These are phyloP conservation scores for Diplosoma virens DNA, from an alignment of 23 tunicate species.

Conservation along the genomic window DNA sequence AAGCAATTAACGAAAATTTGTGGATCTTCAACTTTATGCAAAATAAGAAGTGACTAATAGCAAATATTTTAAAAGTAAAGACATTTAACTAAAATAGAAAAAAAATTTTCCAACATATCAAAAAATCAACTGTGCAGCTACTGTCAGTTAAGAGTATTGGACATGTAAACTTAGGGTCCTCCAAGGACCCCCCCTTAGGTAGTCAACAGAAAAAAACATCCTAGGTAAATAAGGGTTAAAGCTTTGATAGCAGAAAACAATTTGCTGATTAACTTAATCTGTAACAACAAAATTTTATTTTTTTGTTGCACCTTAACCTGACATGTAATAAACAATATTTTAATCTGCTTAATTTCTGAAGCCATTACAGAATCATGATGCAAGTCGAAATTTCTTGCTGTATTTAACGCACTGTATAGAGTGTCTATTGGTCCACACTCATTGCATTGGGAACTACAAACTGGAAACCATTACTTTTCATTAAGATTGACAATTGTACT, in stretches of 20 bases:
- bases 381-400: constrained; percentile 7
- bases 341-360: background rate
- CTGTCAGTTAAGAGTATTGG: too few species aligned
- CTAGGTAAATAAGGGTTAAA: too few species aligned
- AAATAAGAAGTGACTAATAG: too few species aligned
- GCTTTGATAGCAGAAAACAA: background rate
- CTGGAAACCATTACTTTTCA: constrained; percentile 8
- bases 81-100: too few species aligned
- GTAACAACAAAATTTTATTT: constrained; percentile 3
- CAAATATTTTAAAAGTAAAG: too few species aligned
- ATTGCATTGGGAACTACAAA: constrained; percentile 13
- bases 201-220: too few species aligned
- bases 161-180: too few species aligned
- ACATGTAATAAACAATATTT: background rate
- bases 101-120: too few species aligned
- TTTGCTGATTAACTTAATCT: background rate
- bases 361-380: background rate
- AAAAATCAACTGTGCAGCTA: too few species aligned
- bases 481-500: background rate
- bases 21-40: too few species aligned
- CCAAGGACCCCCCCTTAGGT: too few species aligned
- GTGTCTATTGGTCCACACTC: background rate
- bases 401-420: background rate
- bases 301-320: background rate
- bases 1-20: too few species aligned